Evolutionary conservation across 2,888 invertebrate species (phyloP).

Genomic region (Lymantria dispar): DNA sequence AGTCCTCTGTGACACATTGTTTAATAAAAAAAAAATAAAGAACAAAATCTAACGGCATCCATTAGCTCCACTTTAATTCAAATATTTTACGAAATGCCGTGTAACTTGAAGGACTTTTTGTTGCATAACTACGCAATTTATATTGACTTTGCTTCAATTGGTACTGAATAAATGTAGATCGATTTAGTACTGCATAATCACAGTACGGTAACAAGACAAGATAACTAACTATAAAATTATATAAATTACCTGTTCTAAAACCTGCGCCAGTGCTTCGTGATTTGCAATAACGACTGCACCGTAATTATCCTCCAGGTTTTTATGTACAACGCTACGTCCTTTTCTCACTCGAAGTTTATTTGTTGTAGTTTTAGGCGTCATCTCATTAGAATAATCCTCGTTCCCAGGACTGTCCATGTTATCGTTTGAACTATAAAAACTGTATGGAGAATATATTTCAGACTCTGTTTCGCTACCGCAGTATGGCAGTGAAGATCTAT

Average conservation of each 20-base stretch:
- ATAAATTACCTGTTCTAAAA: conserved; percentile 90
- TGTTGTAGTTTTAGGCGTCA: conserved; percentile 75
- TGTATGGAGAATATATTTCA: conserved; percentile 91
- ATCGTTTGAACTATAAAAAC: conserved; percentile 86
- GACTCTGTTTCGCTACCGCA: conserved; percentile 93
- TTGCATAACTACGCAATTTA: conserved; percentile 8
- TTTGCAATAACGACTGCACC: conserved; percentile 94
- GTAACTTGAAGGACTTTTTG: background rate
- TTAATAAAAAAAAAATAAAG: too few species aligned
- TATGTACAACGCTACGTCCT: conserved; percentile 91
- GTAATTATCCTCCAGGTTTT: conserved; percentile 94
- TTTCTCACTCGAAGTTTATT: conserved; percentile 89
- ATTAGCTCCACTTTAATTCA: too few species aligned
- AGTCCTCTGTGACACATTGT: too few species aligned
- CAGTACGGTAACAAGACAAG: conserved; percentile 21
- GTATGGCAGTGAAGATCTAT: conserved; percentile 88
- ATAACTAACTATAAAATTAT: conserved; percentile 17
- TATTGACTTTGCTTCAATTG: conserved; percentile 1
- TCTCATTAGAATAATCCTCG: conserved; percentile 71
- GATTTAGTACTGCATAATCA: conserved; percentile 11
- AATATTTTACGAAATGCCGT: too few species aligned
- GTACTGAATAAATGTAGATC: conserved; percentile 15
- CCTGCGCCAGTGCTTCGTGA: conserved; percentile 94
- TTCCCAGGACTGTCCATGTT: conserved; percentile 71
- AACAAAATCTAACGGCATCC: too few species aligned